phyloP scores from a whole-genome alignment of 2,113 vertebrate species.

The Pseudolaguvia tuberculata region DNA sequence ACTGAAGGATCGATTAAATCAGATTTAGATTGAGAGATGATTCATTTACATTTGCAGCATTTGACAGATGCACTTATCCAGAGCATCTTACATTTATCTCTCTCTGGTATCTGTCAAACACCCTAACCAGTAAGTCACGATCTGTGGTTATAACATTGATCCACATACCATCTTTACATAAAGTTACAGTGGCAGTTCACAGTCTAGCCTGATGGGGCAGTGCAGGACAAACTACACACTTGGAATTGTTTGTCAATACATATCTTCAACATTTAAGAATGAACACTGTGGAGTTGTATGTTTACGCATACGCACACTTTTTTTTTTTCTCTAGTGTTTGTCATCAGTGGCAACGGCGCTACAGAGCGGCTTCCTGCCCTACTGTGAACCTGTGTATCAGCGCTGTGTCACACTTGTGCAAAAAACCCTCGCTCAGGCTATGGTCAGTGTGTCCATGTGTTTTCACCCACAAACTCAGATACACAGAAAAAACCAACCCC shows the following conservation, averaged over 20 bases:
- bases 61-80: too few species aligned
- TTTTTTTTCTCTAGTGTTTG: slow-evolving; percentile 69
- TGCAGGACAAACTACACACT: background rate
- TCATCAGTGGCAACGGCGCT: slow-evolving; percentile 89
- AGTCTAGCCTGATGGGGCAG: background rate
- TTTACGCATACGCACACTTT: background rate
- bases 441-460: slow-evolving; percentile 69
- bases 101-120: too few species aligned
- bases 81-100: too few species aligned
- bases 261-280: background rate
- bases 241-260: background rate
- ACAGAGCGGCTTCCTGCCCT: slow-evolving; percentile 91
- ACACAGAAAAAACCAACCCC: background rate
- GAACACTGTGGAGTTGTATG: too few species aligned
- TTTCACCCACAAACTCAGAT: background rate
- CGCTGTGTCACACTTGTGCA: slow-evolving; percentile 92
- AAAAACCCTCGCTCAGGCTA: slow-evolving; percentile 90
- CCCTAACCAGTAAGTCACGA: too few species aligned
- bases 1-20: too few species aligned
- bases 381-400: slow-evolving; percentile 93
- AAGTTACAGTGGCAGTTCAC: background rate
- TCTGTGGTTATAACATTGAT: background rate
- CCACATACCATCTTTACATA: background rate
- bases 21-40: too few species aligned
- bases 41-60: too few species aligned